Conservation (phyloP, 2,888 invertebrate species). For the Plagodis dolabraria region DNA sequence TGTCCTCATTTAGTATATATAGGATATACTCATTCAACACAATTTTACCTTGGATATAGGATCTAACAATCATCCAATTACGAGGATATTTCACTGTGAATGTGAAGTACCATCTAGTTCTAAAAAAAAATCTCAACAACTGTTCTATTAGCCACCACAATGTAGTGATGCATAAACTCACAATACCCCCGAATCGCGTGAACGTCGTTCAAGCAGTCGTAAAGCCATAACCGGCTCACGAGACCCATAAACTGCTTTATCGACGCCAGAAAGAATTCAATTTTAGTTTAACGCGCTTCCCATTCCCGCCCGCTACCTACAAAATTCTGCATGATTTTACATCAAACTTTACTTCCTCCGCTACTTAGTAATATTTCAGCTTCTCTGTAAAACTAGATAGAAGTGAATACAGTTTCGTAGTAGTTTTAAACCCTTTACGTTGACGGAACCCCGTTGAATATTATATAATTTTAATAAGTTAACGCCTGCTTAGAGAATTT, state of each 20-base stretch:
- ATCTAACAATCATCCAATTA: too few species aligned
- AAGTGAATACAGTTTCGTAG: not conserved
- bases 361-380: constrained; percentile 33
- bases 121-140: not conserved
- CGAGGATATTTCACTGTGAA: too few species aligned
- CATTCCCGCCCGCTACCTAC: not conserved
- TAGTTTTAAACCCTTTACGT: too few species aligned
- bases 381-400: constrained; percentile 31
- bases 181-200: constrained; percentile 14
- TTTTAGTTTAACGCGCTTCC: constrained; percentile 36
- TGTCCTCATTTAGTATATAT: too few species aligned
- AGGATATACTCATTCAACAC: too few species aligned
- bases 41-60: too few species aligned
- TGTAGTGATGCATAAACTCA: constrained; percentile 16
- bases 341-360: constrained; percentile 25
- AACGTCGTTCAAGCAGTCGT: constrained; percentile 29
- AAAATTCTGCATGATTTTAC: constrained; percentile 39
- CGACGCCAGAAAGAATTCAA: constrained; percentile 42
- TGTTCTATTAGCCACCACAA: constrained; percentile 5
- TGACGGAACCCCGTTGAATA: too few species aligned
- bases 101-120: not conserved
- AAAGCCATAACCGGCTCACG: constrained; percentile 41
- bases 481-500: too few species aligned
- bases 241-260: constrained; percentile 42
- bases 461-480: too few species aligned